These are phyloP conservation scores for Halcyon leucocephala DNA, from an alignment of 2,797 vertebrate species.

Conservation along the genomic window DNA sequence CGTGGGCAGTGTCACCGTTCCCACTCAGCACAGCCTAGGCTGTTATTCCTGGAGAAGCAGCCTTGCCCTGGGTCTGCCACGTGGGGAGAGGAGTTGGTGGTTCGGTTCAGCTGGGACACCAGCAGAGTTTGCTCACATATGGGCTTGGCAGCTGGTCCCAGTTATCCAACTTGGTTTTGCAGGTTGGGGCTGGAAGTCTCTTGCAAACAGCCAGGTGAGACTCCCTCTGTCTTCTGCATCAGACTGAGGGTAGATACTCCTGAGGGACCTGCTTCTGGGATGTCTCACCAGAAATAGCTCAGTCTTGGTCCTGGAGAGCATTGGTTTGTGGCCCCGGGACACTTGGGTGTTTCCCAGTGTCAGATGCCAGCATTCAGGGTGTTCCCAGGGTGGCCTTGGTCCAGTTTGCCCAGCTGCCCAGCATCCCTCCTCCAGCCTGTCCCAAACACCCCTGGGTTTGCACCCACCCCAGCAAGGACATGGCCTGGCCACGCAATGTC, in stretches of 20 bases:
- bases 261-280: not conserved
- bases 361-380: not conserved
- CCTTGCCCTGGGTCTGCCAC: rapidly evolving
- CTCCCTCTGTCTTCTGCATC: rapidly evolving
- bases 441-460: rapidly evolving
- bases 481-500: rapidly evolving
- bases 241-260: not conserved
- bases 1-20: rapidly evolving
- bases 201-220: not conserved
- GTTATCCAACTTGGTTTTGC: not conserved
- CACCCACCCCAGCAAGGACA: not conserved
- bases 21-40: rapidly evolving
- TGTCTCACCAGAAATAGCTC: not conserved
- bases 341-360: not conserved
- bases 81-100: not conserved
- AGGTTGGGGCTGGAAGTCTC: constrained; percentile 14
- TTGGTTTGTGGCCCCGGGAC: rapidly evolving
- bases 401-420: not conserved
- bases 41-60: not conserved
- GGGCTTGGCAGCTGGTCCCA: constrained; percentile 5
- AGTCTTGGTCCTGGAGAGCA: not conserved
- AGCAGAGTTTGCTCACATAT: not conserved
- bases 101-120: not conserved
- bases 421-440: not conserved
- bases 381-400: not conserved